Evolutionary conservation across 1,140 invertebrate genomes (phyloP).

Genomic region (Steinernema khuongi): DNA sequence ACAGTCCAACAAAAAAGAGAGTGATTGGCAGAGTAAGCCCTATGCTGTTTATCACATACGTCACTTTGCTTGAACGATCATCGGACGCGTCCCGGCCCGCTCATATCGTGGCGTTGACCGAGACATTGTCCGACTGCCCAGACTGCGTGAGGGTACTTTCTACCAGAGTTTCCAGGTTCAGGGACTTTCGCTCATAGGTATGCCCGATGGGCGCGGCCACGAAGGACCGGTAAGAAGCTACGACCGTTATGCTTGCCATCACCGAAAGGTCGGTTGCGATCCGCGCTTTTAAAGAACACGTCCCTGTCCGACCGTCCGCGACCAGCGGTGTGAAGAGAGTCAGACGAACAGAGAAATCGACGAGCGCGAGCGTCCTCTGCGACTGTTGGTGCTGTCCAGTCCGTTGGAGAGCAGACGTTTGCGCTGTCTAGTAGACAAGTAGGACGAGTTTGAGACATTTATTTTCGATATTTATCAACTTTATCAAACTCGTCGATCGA

Average conservation of each 20-base stretch:
- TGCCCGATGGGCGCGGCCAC: not conserved
- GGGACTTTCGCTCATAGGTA: not conserved
- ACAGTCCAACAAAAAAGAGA: too few species aligned
- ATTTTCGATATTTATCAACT: too few species aligned
- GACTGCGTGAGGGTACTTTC: not conserved
- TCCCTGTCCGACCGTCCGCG: not conserved
- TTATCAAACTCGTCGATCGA: too few species aligned
- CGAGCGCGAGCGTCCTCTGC: too few species aligned
- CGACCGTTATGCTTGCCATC: not conserved
- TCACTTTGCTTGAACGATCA: slow-evolving; percentile 3
- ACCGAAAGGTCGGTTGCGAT: not conserved
- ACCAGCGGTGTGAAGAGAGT: not conserved
- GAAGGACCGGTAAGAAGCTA: not conserved
- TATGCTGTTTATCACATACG: not conserved
- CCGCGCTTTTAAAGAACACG: not conserved
- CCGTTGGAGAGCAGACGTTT: too few species aligned
- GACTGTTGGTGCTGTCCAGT: too few species aligned
- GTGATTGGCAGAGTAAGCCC: slow-evolving; percentile 5
- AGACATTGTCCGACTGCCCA: not conserved
- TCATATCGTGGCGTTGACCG: slow-evolving; percentile 1
- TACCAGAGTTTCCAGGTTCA: not conserved
- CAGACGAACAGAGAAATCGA: not conserved
- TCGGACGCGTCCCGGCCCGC: not conserved
- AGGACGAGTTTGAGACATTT: too few species aligned
- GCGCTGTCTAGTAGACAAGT: too few species aligned